Evolutionary conservation across 2,113 vertebrate species (phyloP), one percentile per base, ranked within the genome.

Genomic region (Ancistrus triradiatus): DNA sequence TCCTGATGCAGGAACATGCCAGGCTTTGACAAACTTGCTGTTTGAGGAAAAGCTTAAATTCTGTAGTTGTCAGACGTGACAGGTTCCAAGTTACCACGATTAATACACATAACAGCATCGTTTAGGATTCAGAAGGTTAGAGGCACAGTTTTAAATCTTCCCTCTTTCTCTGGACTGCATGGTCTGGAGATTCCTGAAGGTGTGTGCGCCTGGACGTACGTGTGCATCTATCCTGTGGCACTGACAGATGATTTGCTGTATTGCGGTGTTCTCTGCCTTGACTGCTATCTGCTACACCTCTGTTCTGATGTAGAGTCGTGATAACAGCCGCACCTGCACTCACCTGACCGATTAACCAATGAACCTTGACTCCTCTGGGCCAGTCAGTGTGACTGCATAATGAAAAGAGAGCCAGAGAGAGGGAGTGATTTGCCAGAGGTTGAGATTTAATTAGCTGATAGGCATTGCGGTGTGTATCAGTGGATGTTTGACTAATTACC

Each of bases 261-360:
- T n/a, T n/a, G n/a, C n/a, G n/a, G n/a, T n/a, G n/a, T n/a, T n/a
- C n/a, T n/a, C n/a, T n/a, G n/a, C n/a, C n/a, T 48, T 31, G 38
- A 42, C 35, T 38, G 27, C 76, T 81, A 78, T 81, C 79, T 59
- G 40, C 27, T 50, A 37, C 67, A 60, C 63, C 68, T 76, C 72
- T 66, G 33, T 24, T 24, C 64, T 59, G 74, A 81, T 79, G 55
- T 68, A 27, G 49, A 3, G 44, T 68, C 17, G 72, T 72, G 83
- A 84, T 86, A 80, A 75, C 63, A 68, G 72, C 72, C 49, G 47
- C 75, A 14, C 64, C 71, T 51, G 63, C 74, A 68, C 68, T 18
- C 33, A 59, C 79, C 72, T 80, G 80, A 85, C 85, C 85, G 85
- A 87, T 86, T 88, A 85, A 84, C 81, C 75, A 73, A 62, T 78